phyloP scores from a whole-genome alignment of 1,140 invertebrate species.

The Stegodyphus dumicola region DNA sequence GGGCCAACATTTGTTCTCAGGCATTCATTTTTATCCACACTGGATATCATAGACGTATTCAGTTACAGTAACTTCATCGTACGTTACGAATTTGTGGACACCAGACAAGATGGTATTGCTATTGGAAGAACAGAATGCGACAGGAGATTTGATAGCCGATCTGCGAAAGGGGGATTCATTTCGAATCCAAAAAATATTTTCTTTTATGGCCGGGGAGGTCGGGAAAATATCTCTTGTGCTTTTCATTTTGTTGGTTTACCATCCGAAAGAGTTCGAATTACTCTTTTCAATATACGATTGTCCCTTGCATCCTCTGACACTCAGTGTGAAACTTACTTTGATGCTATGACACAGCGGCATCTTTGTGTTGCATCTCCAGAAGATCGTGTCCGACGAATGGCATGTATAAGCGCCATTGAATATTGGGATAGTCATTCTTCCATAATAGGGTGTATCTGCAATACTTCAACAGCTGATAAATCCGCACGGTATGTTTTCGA shows the following conservation, averaged over 20 bases:
- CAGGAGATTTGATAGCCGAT: constrained; percentile 58
- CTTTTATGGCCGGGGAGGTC: constrained; percentile 63
- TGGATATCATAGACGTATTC: constrained; percentile 39
- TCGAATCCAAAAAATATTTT: constrained; percentile 62
- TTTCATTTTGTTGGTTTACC: constrained; percentile 61
- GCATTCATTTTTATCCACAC: constrained; percentile 37
- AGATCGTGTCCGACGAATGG: not conserved
- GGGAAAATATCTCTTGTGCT: constrained; percentile 62
- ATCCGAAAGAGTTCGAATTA: constrained; percentile 49
- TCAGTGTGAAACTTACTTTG: constrained; percentile 21
- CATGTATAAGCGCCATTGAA: constrained; percentile 8
- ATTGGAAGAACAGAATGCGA: constrained; percentile 62
- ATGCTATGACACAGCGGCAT: constrained; percentile 28
- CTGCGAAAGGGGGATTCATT: constrained; percentile 50
- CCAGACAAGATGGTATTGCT: constrained; percentile 59
- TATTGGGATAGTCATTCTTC: constrained; percentile 66
- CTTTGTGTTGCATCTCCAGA: not conserved
- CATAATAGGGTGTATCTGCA: constrained; percentile 79
- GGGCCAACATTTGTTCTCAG: constrained; percentile 57
- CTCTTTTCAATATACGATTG: constrained; percentile 46
- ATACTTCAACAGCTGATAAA: constrained; percentile 72
- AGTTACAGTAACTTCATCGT: constrained; percentile 54
- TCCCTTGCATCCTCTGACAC: constrained; percentile 9
- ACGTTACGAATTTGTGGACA: constrained; percentile 64
- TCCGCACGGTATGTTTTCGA: constrained; percentile 29